Evolutionary conservation across 2,113 vertebrate species (phyloP), one percentile per base, ranked within the genome.

Genomic region (Lanius ludovicianus): DNA sequence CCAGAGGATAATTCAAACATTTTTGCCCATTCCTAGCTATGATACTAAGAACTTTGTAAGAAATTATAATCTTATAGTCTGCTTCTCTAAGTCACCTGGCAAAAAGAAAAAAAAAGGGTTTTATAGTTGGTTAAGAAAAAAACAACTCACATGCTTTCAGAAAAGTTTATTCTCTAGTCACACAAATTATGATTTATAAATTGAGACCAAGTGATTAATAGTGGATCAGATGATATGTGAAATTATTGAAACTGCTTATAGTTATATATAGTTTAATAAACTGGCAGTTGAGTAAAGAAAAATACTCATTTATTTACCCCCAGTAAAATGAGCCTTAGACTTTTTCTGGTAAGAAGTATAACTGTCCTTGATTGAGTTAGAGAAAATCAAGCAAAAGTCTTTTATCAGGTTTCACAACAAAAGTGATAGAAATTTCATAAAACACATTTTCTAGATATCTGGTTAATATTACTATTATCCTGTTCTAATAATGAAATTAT

Each of bases 121-220:
- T n/a, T 79, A 60, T 21, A 3, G 2, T 10, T 74, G 41, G 9
- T 39, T 42, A 4, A 82, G 63, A 71, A 55, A 39, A 44, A 44
- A 47, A 4, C 17, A 64, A 60, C 23, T 24, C 7, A 30, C 0
- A 0, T 24, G 2, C 15, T 74, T 87, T 67, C 35, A 59, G 63
- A 57, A 53, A 70, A 68, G 4, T 41, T 83, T 63, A 2, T 33
- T 8, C 14, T 73, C 6, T 88, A 44, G 6, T 68, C 15, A 49
- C 3, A 64, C 1, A 69, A 71, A 68, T 59, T 46, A 63, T 60
- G 30, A 84, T 60, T 24, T 79, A 39, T 20, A 53, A 78, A 46
- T 63, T 49, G n/a, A 70, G 31, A 63, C 4, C 16, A 76, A 63
- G 33, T 42, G 6, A 3, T 88, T 67, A 59, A 67, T 4, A 52